Evolutionary conservation across 2,888 invertebrate species (phyloP).

Genomic region (Drosophila tanythrix): DNA sequence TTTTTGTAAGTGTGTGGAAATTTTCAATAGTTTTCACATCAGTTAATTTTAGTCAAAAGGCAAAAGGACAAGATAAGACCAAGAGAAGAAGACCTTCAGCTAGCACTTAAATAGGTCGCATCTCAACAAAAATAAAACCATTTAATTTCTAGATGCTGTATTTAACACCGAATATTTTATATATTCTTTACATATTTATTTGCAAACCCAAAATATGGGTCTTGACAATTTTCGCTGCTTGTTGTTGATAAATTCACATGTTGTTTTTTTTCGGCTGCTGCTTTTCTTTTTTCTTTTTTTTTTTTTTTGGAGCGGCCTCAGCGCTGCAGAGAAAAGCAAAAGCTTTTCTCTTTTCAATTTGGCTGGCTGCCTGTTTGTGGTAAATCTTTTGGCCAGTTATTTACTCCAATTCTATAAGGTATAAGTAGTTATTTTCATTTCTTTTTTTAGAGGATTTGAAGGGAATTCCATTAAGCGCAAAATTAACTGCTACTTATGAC

Average conservation of each 20-base stretch:
- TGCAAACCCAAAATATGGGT: background rate
- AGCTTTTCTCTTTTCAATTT: conserved; percentile 60
- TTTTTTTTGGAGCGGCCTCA: conserved; percentile 73
- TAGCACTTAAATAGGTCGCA: conserved; percentile 57
- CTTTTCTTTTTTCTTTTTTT: conserved; percentile 9
- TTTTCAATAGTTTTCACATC: conserved; percentile 18
- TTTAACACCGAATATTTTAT: background rate
- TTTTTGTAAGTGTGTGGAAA: conserved; percentile 15
- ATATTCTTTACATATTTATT: background rate
- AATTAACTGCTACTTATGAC: conserved; percentile 49
- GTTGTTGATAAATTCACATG: conserved; percentile 66
- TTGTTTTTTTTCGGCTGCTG: conserved; percentile 9
- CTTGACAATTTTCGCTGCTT: conserved; percentile 23
- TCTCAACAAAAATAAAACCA: conserved; percentile 1
- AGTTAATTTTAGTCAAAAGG: conserved; percentile 29
- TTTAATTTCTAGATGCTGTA: background rate
- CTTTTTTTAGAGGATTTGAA: conserved; percentile 15
- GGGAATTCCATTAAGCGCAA: conserved; percentile 32
- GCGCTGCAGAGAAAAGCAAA: conserved; percentile 43
- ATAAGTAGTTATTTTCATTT: conserved; percentile 10
- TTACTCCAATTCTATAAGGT: conserved; percentile 19
- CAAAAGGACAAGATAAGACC: conserved; percentile 14
- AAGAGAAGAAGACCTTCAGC: conserved; percentile 55
- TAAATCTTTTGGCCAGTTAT: conserved; percentile 38
- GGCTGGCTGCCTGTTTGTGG: conserved; percentile 21